Percentiles rank a stretch among this genome's conserved stretches.
These are phyloP conservation scores for Aegithalos caudatus DNA, from an alignment of 2,113 vertebrate species.

Conservation along the genomic window DNA sequence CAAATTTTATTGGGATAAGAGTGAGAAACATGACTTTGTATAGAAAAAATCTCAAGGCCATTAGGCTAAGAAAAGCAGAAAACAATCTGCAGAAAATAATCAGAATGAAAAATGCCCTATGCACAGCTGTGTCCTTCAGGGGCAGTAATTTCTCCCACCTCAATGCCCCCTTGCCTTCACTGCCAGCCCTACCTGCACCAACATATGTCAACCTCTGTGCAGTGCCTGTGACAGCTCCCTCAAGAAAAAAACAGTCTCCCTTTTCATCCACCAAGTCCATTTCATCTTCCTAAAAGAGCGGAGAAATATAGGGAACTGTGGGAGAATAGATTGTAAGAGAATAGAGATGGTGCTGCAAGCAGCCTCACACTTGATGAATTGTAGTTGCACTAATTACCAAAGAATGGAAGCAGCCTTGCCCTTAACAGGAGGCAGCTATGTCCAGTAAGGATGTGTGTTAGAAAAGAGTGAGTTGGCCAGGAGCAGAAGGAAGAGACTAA, in stretches of 20 bases:
- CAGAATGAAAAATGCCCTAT: background rate
- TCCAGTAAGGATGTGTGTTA: background rate
- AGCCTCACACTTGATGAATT: background rate
- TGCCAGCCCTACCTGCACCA: background rate
- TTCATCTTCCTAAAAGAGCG: background rate
- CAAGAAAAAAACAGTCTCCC: background rate
- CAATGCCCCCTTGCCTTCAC: rapidly evolving
- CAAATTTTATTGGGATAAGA: background rate
- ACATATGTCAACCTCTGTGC: rapidly evolving
- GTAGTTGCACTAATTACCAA: background rate
- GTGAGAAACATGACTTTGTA: background rate
- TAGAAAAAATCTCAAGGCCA: background rate
- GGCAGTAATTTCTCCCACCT: background rate
- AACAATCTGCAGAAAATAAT: background rate
- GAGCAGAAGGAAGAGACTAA: background rate
- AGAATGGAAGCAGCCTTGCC: background rate
- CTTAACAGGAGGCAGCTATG: background rate
- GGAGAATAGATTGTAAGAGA: background rate
- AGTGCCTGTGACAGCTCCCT: rapidly evolving
- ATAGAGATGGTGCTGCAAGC: background rate
- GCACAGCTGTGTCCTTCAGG: rapidly evolving
- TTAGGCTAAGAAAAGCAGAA: background rate
- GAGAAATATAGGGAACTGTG: background rate
- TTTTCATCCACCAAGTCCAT: background rate
- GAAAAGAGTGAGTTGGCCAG: background rate